These are phyloP conservation scores for Luffia ferchaultella DNA, from an alignment of 2,888 invertebrate genomes.

Conservation along the genomic window DNA sequence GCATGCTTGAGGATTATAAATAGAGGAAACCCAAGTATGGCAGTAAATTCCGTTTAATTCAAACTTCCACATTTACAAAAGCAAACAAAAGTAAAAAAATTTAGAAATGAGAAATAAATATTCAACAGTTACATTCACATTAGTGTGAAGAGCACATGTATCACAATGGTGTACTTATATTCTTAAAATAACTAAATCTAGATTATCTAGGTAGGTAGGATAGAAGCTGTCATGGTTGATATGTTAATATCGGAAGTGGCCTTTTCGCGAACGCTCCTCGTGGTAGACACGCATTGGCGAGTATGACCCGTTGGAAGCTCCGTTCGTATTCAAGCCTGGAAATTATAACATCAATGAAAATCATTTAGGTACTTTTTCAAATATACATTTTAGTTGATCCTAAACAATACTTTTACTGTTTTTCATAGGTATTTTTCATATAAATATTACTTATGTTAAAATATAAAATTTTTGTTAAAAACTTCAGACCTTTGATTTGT, in stretches of 20 bases:
- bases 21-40: no score
- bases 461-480: no score
- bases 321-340: conserved; percentile 70
- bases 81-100: conserved; percentile 8
- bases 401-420: neutral
- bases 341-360: conserved; percentile 17
- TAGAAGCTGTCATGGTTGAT: neutral
- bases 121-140: conserved; percentile 7
- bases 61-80: conserved; percentile 14
- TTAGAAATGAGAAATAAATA: conserved; percentile 9
- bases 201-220: no score
- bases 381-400: neutral
- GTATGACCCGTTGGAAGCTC: conserved; percentile 72
- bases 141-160: conserved; percentile 39
- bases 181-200: neutral
- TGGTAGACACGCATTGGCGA: conserved; percentile 84
- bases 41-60: conserved; percentile 4
- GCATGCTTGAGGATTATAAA: no score
- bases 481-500: conserved; percentile 35
- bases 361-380: no score
- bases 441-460: no score
- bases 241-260: conserved; percentile 80
- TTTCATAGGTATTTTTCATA: no score
- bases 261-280: conserved; percentile 81
- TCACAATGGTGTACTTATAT: conserved; percentile 40